Conservation (phyloP, 30 jellyfish, hydroid and myxozoan genomes). For the Turritopsis rubra region DNA sequence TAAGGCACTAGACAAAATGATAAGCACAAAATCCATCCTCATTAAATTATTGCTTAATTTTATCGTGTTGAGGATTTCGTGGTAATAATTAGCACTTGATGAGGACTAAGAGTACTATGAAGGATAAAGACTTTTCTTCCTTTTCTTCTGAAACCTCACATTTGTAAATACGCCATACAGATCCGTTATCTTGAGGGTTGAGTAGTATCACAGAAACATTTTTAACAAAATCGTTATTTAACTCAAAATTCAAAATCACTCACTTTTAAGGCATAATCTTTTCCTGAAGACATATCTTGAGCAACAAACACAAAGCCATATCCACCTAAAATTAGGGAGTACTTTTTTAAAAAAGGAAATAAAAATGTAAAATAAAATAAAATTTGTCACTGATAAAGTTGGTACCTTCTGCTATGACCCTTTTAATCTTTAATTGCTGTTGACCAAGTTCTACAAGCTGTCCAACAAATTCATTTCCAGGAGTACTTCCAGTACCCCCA, state of each 20-base stretch:
- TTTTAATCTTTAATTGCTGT: slow-evolving; percentile 69
- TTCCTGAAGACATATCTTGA: slow-evolving; percentile 80
- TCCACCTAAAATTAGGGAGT: slow-evolving; percentile 56
- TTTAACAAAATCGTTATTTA: background rate
- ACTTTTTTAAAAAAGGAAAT: background rate
- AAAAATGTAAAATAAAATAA: no score
- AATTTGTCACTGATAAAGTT: background rate
- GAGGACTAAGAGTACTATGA: no score
- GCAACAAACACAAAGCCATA: slow-evolving; percentile 99
- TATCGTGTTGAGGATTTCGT: no score
- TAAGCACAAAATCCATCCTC: no score
- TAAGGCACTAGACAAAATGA: no score
- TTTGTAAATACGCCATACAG: no score
- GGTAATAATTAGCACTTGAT: no score
- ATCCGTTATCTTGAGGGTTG: no score
- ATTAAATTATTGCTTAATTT: no score
- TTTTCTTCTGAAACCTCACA: no score
- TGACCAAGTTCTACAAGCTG: slow-evolving; percentile 89
- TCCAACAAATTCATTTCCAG: slow-evolving; percentile 98
- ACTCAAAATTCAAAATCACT: background rate
- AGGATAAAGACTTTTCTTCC: no score
- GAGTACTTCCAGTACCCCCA: slow-evolving; percentile 57
- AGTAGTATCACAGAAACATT: no score
- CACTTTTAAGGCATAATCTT: slow-evolving; percentile 93
- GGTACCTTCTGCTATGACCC: slow-evolving; percentile 91